Base-by-base conservation (phyloP, 2,888 invertebrate genomes). In the Ophion costatus region DNA sequence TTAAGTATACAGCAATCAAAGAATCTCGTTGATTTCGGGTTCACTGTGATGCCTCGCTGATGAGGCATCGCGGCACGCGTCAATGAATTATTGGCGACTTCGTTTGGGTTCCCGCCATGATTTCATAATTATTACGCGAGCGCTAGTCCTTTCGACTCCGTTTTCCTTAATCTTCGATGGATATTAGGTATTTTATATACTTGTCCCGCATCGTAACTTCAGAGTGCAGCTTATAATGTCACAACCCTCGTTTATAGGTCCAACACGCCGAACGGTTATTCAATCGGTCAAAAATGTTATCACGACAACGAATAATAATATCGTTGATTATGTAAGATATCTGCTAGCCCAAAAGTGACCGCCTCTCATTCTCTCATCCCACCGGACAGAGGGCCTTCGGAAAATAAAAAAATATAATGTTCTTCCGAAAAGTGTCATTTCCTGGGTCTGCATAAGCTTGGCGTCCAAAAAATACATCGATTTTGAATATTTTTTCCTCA, bases 281-380 rank as follows among this genome's bases (percentile, higher is more conserved):
- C 82, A 82, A 82, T 77, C 66, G 66, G n/a, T 78, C 73, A 61
- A 74, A 82, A 45, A 73, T 71, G 70, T 42, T 70, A 70, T 75
- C 33, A 56, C 56, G 56, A 70, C 63, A 51, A 33, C 20, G 67
- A 51, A 61, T 59, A 67, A 38, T 24, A 57, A 77, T 17, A 42
- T 17, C 7, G 10, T 59, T 29, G 45, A 63, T 75, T 75, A 11
- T 22, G n/a, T 29, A 64, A 75, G 45, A n/a, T 51, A 6, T 38
- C n/a, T 24, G 17, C 10, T 63, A 51, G 29, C n/a, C n/a, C 74
- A 51, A 51, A 64, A 10, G 29, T 63, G 42, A 51, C 24, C 29
- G 20, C n/a, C n/a, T 67, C 9, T 57, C 38, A 38, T 57, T 57
- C 29, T 57, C 24, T 56, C 24, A 29, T 33, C 29, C n/a, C 29